Evolutionary conservation across 2,797 vertebrate genomes (phyloP).

Genomic region (Gobionotothen gibberifrons): DNA sequence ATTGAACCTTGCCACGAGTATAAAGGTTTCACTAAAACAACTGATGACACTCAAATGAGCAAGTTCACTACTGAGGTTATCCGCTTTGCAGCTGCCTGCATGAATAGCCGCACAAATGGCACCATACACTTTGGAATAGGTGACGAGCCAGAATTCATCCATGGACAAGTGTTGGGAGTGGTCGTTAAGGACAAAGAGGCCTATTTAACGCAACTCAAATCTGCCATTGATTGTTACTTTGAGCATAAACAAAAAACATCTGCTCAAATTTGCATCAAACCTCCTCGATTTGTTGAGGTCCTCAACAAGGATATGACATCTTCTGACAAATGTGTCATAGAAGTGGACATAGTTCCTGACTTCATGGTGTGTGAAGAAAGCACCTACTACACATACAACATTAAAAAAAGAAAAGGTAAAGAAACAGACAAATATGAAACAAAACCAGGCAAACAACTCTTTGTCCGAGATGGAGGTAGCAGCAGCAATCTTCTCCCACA

Average conservation of each 20-base stretch:
- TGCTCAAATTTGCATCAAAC: constrained; percentile 72
- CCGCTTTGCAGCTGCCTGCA: constrained; percentile 78
- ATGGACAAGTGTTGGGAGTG: constrained; percentile 77
- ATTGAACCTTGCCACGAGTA: constrained; percentile 82
- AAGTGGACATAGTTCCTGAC: constrained; percentile 79
- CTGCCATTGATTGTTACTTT: constrained; percentile 60
- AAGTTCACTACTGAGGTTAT: constrained; percentile 73
- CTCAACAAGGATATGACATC: constrained; percentile 69
- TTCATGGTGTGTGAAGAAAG: constrained; percentile 57
- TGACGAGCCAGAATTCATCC: constrained; percentile 59
- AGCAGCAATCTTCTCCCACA: constrained; percentile 52
- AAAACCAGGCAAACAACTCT: constrained; percentile 47
- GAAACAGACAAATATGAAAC: constrained; percentile 9
- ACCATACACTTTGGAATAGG: constrained; percentile 83
- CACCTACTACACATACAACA: too few relatives aligned
- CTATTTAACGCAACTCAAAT: constrained; percentile 41
- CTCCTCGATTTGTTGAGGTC: constrained; percentile 77
- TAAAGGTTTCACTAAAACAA: constrained; percentile 69
- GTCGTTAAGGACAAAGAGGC: constrained; percentile 59
- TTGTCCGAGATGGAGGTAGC: constrained; percentile 68
- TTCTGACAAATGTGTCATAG: constrained; percentile 76
- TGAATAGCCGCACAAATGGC: constrained; percentile 83
- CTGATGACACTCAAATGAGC: constrained; percentile 47
- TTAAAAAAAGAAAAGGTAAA: constrained; percentile 45
- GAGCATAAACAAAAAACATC: constrained; percentile 48